A percentile compares a stretch with the other conserved stretches of the same genome.
phyloP scores from a whole-genome alignment of 1,140 invertebrate genomes.

The Leptopilina clavipes region DNA sequence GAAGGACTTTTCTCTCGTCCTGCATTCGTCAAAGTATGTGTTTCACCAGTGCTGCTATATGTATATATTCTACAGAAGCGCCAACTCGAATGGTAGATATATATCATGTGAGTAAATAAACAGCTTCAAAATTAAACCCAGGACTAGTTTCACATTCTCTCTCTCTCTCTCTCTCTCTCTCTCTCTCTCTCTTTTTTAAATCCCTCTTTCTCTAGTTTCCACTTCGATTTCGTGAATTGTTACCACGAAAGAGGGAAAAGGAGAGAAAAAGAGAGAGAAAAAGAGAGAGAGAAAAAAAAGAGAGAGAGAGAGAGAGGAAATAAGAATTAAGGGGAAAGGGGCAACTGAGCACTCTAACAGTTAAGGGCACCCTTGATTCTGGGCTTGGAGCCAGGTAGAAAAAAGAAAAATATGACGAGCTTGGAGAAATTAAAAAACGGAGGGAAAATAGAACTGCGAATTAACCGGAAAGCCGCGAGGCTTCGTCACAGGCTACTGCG shows the following conservation, averaged over 20 bases:
- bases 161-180: background rate
- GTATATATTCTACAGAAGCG: background rate
- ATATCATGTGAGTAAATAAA: conserved; percentile 21
- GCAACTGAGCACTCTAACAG: conserved; percentile 21
- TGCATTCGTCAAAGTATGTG: conserved; percentile 21
- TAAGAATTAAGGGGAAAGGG: conserved; percentile 12
- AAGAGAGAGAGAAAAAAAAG: background rate
- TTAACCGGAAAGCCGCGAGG: conserved; percentile 41
- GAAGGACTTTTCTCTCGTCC: conserved; percentile 28
- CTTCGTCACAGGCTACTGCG: background rate
- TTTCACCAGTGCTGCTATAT: background rate
- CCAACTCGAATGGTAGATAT: background rate
- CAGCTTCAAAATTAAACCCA: conserved; percentile 27
- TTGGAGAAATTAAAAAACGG: conserved; percentile 42
- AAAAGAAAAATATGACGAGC: conserved; percentile 23
- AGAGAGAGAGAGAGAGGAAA: background rate
- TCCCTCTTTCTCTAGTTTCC: conserved; percentile 12
- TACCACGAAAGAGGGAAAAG: background rate
- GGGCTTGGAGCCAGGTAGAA: conserved; percentile 18
- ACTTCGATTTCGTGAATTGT: conserved; percentile 27
- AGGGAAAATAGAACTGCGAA: conserved; percentile 44
- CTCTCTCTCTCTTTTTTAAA: background rate
- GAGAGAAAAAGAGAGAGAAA: background rate
- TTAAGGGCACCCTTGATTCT: conserved; percentile 23
- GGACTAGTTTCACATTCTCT: conserved; percentile 1